These are phyloP conservation scores for Theocolax elegans DNA, from an alignment of 1,140 invertebrate species.

Conservation along the genomic window DNA sequence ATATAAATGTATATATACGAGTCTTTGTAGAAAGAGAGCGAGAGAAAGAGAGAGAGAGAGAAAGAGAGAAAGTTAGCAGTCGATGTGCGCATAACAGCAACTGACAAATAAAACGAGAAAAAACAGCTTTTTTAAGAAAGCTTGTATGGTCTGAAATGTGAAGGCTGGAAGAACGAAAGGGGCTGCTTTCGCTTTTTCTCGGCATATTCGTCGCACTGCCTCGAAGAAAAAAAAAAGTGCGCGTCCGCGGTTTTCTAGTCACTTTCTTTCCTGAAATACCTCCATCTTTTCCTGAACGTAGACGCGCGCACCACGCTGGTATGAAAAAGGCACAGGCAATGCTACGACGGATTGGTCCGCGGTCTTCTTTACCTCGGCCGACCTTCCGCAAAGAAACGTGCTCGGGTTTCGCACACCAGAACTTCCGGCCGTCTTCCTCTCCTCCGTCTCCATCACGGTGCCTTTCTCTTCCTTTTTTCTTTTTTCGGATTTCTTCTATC, in stretches of 20 bases:
- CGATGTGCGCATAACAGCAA: background rate
- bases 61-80: too few relatives aligned
- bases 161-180: background rate
- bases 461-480: background rate
- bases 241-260: background rate
- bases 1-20: too few relatives aligned
- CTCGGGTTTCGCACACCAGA: background rate
- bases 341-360: background rate
- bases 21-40: too few relatives aligned
- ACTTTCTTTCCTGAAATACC: too few relatives aligned
- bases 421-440: slow-evolving; percentile 7
- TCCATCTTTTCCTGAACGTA: too few relatives aligned
- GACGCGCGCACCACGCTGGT: too few relatives aligned
- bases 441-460: background rate
- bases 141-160: background rate
- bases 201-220: background rate
- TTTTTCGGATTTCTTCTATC: background rate
- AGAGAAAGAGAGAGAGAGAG: too few relatives aligned
- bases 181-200: background rate
- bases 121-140: background rate
- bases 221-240: too few relatives aligned
- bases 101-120: background rate
- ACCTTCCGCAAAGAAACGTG: slow-evolving; percentile 1
- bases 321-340: background rate
- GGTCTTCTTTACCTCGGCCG: background rate